Percentiles rank a stretch among this genome's conserved stretches.
Evolutionary conservation across 2,888 invertebrate genomes (phyloP).

Genomic region (Eurytoma californica): DNA sequence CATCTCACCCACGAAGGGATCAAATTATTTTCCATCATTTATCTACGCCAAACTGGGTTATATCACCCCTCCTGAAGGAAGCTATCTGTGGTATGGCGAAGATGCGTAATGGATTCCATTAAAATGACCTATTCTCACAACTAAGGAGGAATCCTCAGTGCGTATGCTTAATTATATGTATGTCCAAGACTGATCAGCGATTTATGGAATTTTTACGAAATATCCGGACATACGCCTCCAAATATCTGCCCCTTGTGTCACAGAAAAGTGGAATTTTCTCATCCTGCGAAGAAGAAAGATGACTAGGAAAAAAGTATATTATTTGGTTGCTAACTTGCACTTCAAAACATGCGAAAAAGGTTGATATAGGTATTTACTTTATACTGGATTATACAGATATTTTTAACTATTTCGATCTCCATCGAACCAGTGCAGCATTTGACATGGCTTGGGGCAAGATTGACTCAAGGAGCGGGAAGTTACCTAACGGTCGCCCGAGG

Average conservation of each 20-base stretch:
- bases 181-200: conserved; percentile 17
- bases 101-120: conserved; percentile 16
- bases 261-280: no score
- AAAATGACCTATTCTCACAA: conserved; percentile 3
- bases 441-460: conserved; percentile 1
- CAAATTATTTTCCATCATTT: not conserved
- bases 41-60: not conserved
- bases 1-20: not conserved
- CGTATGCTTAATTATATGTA: not conserved
- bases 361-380: no score
- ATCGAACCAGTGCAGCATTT: not conserved
- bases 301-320: no score
- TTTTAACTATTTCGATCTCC: no score
- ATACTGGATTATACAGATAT: no score
- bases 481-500: conserved; percentile 27
- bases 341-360: no score
- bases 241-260: no score
- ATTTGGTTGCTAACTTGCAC: no score
- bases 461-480: not conserved
- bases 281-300: no score
- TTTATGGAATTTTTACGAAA: conserved; percentile 34
- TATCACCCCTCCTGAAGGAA: not conserved
- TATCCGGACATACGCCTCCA: not conserved
- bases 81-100: no score
- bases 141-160: not conserved